These are phyloP conservation scores for Heliconius ethilla DNA, from an alignment of 2,888 invertebrate genomes.

Conservation along the genomic window DNA sequence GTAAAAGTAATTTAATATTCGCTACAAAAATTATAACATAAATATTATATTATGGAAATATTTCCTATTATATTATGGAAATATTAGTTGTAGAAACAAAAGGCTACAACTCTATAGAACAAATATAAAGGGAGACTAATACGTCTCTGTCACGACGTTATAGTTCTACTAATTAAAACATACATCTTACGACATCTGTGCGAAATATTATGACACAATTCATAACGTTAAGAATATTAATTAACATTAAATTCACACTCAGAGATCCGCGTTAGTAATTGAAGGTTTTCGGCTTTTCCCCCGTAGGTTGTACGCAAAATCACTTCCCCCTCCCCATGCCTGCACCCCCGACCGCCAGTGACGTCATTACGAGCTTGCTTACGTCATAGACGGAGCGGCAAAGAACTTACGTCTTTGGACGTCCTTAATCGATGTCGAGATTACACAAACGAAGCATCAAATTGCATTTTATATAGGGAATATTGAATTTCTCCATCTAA, in stretches of 20 bases:
- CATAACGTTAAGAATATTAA: slow-evolving; percentile 36
- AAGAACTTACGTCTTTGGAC: slow-evolving; percentile 61
- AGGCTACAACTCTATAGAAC: background rate
- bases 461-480: slow-evolving; percentile 31
- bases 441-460: slow-evolving; percentile 37
- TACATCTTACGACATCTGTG: slow-evolving; percentile 39
- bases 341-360: slow-evolving; percentile 58
- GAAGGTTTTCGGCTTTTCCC: slow-evolving; percentile 61
- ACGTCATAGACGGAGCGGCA: slow-evolving; percentile 73
- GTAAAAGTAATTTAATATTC: slow-evolving; percentile 21
- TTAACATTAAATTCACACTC: slow-evolving; percentile 40
- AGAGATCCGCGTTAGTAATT: slow-evolving; percentile 38
- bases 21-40: background rate
- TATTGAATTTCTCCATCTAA: background rate
- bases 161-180: slow-evolving; percentile 31
- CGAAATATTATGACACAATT: slow-evolving; percentile 32
- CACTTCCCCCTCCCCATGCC: slow-evolving; percentile 59
- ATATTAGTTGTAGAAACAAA: background rate
- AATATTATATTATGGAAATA: background rate
- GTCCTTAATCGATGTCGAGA: slow-evolving; percentile 68
- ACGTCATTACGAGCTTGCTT: slow-evolving; percentile 71
- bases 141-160: slow-evolving; percentile 28
- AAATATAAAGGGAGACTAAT: slow-evolving; percentile 23
- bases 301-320: slow-evolving; percentile 74
- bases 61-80: background rate